phyloP scores from a whole-genome alignment of 2,113 vertebrate species.

The Eretmochelys imbricata region DNA sequence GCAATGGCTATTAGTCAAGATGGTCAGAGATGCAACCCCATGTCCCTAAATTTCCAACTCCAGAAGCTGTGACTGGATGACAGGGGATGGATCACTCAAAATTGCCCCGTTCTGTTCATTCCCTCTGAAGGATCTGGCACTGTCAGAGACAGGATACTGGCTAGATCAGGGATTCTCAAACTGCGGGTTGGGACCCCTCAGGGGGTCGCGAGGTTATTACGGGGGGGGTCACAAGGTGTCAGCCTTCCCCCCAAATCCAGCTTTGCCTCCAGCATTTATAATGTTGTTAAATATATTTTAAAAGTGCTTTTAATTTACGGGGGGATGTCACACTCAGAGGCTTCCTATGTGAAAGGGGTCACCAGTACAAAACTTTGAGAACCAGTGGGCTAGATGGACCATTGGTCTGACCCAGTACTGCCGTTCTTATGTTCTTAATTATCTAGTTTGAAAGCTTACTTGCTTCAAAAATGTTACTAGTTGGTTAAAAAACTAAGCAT shows the following conservation, averaged over 20 bases:
- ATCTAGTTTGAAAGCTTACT: not conserved
- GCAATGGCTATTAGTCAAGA: not conserved
- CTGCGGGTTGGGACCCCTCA: no score
- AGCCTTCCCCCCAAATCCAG: no score
- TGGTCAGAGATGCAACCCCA: not conserved
- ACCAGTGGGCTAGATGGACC: not conserved
- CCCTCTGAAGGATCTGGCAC: not conserved
- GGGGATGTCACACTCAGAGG: no score
- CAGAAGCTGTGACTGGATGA: not conserved
- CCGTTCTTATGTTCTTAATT: not conserved
- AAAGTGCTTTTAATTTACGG: no score
- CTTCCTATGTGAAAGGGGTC: no score
- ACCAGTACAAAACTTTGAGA: no score
- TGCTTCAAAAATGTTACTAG: not conserved
- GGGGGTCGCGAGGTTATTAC: no score
- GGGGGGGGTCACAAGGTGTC: no score
- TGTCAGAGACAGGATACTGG: not conserved
- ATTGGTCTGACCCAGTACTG: not conserved
- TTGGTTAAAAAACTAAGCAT: not conserved
- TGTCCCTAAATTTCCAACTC: not conserved
- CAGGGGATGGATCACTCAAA: not conserved
- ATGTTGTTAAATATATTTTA: no score
- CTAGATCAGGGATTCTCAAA: not conserved
- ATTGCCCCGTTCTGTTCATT: not conserved
- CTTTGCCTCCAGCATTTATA: no score